A percentile compares a stretch with the other conserved stretches of the same genome.
Conservation (phyloP, 2,797 vertebrate genomes). For the Neomorphus geoffroyi region DNA sequence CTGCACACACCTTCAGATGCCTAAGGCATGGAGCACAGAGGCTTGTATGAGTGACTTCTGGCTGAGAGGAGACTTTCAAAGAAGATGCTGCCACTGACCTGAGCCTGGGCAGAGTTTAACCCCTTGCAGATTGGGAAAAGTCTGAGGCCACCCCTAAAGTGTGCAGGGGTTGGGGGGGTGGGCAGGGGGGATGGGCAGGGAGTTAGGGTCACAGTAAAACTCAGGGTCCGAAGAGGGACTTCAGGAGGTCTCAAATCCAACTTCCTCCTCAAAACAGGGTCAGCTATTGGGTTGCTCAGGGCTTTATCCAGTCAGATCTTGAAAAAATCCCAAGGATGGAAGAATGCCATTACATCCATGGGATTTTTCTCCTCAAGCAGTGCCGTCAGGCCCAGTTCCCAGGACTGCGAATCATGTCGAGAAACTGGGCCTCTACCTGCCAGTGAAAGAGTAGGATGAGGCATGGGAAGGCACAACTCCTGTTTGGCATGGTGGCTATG, state of each 20-base stretch:
- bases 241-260: background rate
- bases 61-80: background rate
- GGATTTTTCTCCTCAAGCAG: background rate
- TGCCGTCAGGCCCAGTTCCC: background rate
- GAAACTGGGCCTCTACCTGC: background rate
- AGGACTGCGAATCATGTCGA: background rate
- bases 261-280: background rate
- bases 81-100: background rate
- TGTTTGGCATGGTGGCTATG: background rate
- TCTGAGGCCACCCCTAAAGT: background rate
- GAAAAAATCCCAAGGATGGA: background rate
- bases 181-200: too few relatives aligned
- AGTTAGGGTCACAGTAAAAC: background rate
- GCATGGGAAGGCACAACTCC: background rate
- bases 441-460: background rate
- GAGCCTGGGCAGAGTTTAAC: background rate
- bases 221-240: background rate
- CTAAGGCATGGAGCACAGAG: background rate
- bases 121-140: background rate
- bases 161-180: too few relatives aligned
- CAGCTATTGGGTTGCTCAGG: background rate
- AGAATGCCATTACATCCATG: background rate
- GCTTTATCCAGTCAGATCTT: background rate
- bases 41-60: background rate
- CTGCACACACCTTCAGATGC: fast-evolving